Conservation (phyloP, 2,113 vertebrate species). For the Micromys minutus region DNA sequence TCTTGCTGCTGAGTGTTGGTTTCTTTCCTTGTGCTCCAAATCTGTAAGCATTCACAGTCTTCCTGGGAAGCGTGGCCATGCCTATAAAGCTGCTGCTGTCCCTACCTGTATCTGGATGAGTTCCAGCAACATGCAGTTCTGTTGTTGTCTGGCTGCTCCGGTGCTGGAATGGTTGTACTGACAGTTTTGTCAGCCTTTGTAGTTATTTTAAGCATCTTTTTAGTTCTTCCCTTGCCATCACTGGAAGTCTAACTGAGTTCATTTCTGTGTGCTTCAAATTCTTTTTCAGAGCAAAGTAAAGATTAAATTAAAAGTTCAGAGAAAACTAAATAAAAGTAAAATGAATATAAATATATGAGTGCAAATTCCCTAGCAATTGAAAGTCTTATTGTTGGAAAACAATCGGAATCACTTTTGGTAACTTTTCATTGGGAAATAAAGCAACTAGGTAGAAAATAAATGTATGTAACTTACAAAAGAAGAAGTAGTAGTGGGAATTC, state of each 20-base stretch:
- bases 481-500: conserved; percentile 25
- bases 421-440: neutral
- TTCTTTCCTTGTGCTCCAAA: neutral
- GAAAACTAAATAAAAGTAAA: conserved; percentile 3
- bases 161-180: neutral
- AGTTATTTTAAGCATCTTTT: neutral
- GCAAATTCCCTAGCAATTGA: conserved; percentile 6
- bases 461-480: neutral
- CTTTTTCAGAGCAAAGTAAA: conserved; percentile 12
- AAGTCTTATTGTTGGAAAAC: conserved; percentile 31
- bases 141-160: neutral
- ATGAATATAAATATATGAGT: conserved; percentile 41
- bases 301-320: neutral
- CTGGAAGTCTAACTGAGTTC: neutral
- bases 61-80: neutral
- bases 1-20: neutral
- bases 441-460: neutral
- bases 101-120: neutral
- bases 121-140: neutral
- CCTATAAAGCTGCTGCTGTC: neutral
- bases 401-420: neutral
- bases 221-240: neutral
- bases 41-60: neutral
- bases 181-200: neutral
- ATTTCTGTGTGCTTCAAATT: neutral